Evolutionary conservation across 1,140 invertebrate species (phyloP).

Genomic region (Brachionus rubens): DNA sequence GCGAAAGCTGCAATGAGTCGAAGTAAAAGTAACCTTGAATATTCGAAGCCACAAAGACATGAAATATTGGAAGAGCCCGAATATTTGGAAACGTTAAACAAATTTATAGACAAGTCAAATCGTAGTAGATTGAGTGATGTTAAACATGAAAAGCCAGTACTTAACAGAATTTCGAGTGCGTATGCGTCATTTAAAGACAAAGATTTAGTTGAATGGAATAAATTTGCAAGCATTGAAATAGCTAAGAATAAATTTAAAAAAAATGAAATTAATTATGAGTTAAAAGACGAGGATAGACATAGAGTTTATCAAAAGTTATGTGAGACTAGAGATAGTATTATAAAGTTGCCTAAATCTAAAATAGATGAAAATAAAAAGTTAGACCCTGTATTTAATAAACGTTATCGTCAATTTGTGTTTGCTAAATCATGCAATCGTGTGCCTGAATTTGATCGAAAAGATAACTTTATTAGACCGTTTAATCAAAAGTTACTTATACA

Average conservation of each 20-base stretch:
- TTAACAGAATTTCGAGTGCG: not conserved
- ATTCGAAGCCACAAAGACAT: not conserved
- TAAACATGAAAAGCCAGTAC: not conserved
- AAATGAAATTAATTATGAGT: not conserved
- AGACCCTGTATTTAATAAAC: constrained; percentile 31
- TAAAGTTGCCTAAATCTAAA: not conserved
- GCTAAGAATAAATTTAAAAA: not conserved
- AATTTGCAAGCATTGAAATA: not conserved
- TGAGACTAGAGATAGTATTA: constrained; percentile 12
- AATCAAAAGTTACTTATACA: not conserved
- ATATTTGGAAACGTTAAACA: not conserved
- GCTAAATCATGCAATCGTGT: constrained; percentile 26
- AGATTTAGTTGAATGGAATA: constrained; percentile 45
- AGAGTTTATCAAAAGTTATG: constrained; percentile 16
- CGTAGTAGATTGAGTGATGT: not conserved
- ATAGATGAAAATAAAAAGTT: not conserved
- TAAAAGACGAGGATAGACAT: constrained; percentile 10
- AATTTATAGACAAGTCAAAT: not conserved
- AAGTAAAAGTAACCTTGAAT: constrained; percentile 16
- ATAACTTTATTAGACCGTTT: not conserved
- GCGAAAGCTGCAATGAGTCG: not conserved
- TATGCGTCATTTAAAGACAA: constrained; percentile 18
- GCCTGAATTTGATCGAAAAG: constrained; percentile 24
- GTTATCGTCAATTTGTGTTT: constrained; percentile 1
- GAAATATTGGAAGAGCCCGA: not conserved